Evolutionary conservation across 2,888 invertebrate genomes (phyloP).

Genomic region (Lepidocyrtinus sp.): DNA sequence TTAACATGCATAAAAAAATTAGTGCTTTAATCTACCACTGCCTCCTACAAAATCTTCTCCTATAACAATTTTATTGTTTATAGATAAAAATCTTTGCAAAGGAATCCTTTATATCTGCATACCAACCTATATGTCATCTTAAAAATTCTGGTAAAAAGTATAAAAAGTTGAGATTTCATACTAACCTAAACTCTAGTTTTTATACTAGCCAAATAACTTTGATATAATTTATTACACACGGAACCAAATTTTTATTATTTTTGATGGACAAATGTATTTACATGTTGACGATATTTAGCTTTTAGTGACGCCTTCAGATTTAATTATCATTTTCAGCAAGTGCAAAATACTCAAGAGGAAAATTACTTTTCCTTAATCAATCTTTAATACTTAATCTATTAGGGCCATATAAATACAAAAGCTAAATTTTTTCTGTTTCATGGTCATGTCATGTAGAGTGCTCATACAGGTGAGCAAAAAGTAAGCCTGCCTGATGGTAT

Average conservation of each 20-base stretch:
- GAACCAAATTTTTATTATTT: slow-evolving; percentile 24
- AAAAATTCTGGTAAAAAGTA: no score
- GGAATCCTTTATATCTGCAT: no score
- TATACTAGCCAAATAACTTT: no score
- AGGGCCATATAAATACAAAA: not conserved
- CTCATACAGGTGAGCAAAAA: not conserved
- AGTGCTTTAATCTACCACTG: slow-evolving; percentile 33
- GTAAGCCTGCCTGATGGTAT: not conserved
- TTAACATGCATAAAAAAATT: no score
- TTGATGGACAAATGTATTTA: not conserved
- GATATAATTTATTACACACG: slow-evolving; percentile 42
- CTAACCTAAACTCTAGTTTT: no score
- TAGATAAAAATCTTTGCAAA: not conserved
- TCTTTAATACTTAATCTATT: not conserved
- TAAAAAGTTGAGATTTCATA: no score
- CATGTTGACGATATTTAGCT: slow-evolving; percentile 25
- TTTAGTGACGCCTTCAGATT: slow-evolving; percentile 36
- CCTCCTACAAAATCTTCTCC: slow-evolving; percentile 64
- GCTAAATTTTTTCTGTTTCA: not conserved
- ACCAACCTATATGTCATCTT: no score
- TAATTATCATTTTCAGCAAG: not conserved
- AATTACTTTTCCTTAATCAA: not conserved
- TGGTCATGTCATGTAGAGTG: not conserved
- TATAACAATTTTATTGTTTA: not conserved
- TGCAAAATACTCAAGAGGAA: not conserved